phyloP scores from a whole-genome alignment of 2,888 invertebrate species.

The Oscheius onirici region DNA sequence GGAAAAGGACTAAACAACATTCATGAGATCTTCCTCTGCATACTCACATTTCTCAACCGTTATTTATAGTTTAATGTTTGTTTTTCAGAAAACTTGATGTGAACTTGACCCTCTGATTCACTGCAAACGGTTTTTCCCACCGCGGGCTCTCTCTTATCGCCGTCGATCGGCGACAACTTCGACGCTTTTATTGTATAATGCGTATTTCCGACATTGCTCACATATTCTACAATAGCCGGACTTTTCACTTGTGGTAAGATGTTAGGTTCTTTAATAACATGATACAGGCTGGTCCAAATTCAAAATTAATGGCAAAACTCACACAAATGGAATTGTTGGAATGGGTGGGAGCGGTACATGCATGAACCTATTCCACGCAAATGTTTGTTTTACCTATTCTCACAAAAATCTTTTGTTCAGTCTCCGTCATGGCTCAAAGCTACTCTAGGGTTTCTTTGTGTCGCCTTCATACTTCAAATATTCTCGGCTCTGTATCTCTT shows the following conservation, averaged over 20 bases:
- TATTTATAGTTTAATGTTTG: background rate
- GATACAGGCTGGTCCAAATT: slow-evolving; percentile 6
- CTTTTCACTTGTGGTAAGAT: slow-evolving; percentile 16
- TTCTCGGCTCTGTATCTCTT: slow-evolving; percentile 11
- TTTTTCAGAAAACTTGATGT: background rate
- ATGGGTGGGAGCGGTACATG: background rate
- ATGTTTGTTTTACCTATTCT: background rate
- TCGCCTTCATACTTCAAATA: slow-evolving; percentile 12
- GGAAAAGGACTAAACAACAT: no score
- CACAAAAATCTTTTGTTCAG: background rate
- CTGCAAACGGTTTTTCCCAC: background rate
- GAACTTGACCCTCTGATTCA: background rate
- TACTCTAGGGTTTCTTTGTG: slow-evolving; percentile 1
- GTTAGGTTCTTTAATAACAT: background rate
- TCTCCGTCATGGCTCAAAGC: background rate
- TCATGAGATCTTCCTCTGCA: no score
- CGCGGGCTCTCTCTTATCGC: background rate
- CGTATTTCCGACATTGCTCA: slow-evolving; percentile 15
- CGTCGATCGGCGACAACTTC: background rate
- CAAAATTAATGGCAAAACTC: background rate
- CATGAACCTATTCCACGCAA: background rate
- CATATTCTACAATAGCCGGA: background rate
- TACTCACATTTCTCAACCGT: no score
- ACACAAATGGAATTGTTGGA: background rate
- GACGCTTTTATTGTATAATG: background rate